Percentiles rank a stretch among this genome's conserved stretches.
Evolutionary conservation across 2,113 vertebrate genomes (phyloP).

Genomic region (Verasper variegatus): DNA sequence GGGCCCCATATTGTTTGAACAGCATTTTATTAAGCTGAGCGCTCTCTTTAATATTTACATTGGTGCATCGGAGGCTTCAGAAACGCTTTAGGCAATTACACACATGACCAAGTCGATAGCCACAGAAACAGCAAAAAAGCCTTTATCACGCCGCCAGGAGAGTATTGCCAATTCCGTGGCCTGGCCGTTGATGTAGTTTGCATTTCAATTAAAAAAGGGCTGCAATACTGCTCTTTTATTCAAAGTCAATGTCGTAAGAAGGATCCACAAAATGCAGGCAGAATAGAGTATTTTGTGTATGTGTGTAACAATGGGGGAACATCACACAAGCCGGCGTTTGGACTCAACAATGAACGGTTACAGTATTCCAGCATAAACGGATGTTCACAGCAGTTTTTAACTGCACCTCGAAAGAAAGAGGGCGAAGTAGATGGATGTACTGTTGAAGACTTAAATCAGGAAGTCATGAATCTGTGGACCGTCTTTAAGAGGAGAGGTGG

Average conservation of each 20-base stretch:
- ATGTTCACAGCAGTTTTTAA: slow-evolving; percentile 38
- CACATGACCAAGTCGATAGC: slow-evolving; percentile 83
- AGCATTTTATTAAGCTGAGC: slow-evolving; percentile 83
- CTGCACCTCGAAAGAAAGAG: too few species aligned
- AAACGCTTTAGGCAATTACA: slow-evolving; percentile 82
- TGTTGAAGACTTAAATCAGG: background rate
- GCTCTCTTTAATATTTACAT: slow-evolving; percentile 86
- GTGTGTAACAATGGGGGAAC: slow-evolving; percentile 64
- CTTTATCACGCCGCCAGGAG: slow-evolving; percentile 81
- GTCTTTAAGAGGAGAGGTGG: too few species aligned
- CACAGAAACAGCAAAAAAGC: slow-evolving; percentile 72
- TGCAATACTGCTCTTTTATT: slow-evolving; percentile 78
- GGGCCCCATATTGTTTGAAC: slow-evolving; percentile 83
- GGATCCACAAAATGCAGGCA: slow-evolving; percentile 64
- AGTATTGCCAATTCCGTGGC: slow-evolving; percentile 72
- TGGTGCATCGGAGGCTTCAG: slow-evolving; percentile 80
- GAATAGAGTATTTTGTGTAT: slow-evolving; percentile 65
- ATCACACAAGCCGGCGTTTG: slow-evolving; percentile 49
- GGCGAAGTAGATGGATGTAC: background rate
- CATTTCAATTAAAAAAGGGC: slow-evolving; percentile 85
- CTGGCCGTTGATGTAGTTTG: slow-evolving; percentile 81
- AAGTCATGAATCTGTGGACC: too few species aligned
- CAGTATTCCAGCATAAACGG: slow-evolving; percentile 12
- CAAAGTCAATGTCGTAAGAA: slow-evolving; percentile 77
- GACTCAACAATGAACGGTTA: slow-evolving; percentile 49